phyloP scores from a whole-genome alignment of 2,113 vertebrate species.

The Gallinago undulata region DNA sequence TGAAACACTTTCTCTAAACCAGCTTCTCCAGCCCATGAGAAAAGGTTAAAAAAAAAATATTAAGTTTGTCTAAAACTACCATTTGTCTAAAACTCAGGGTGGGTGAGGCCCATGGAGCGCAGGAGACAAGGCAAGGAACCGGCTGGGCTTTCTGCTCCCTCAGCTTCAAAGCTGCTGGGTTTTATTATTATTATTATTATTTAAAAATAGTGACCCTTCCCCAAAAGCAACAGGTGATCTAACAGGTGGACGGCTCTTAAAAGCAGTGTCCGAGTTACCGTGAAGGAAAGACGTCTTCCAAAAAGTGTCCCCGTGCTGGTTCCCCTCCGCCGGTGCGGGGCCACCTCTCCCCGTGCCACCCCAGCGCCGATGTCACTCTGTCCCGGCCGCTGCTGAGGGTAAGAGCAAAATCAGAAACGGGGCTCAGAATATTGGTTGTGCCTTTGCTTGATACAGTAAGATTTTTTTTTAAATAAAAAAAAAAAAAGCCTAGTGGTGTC shows the following conservation, averaged over 20 bases:
- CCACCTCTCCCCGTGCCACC: accelerated
- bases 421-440: not conserved
- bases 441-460: not conserved
- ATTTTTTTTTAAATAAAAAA: no score
- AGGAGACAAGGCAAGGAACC: not conserved
- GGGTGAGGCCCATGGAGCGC: not conserved
- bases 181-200: not conserved
- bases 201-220: not conserved
- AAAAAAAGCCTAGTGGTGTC: not conserved
- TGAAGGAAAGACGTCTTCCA: accelerated
- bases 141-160: not conserved
- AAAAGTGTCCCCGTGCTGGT: not conserved
- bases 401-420: not conserved
- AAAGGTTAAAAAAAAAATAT: not conserved
- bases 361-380: accelerated
- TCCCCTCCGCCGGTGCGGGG: not conserved
- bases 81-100: not conserved
- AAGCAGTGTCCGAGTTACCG: accelerated
- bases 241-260: not conserved
- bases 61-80: not conserved
- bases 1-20: no score
- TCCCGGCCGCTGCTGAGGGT: not conserved
- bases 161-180: not conserved
- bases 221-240: not conserved
- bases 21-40: accelerated